Base-by-base conservation (phyloP, 2,888 invertebrate species). In the Eubasilissa splendida region DNA sequence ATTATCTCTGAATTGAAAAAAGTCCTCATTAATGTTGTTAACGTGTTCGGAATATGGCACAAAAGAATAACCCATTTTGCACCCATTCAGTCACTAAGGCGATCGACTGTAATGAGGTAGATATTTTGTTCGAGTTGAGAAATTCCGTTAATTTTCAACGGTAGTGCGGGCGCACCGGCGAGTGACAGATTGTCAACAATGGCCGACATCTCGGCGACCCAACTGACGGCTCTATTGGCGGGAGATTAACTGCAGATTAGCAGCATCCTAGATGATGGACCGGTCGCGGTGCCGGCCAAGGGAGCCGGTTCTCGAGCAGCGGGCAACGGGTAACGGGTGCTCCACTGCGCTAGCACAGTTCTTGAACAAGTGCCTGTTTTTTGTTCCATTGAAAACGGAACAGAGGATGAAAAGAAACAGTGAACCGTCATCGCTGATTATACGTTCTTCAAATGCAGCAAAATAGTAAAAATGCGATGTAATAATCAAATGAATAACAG, bases 321-420 rank as follows among this genome's bases (percentile, higher is more conserved):
- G 11, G 14, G 53, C 4, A 53, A 52, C 58, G 59, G 22, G 22
- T 74, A 74, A 74, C 74, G 56, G 74, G 5, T 31, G 74, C n/a
- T 31, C 74, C 74, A 74, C 58, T 74, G 74, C n/a, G 33, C 74
- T 74, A 58, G 56, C 71, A 71, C 52, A 71, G 71, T 71, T 71
- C 31, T n/a, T 22, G 31, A 71, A 4, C 9, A n/a, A 22, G 11
- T 31, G 22, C 2, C 3, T 12, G 9, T 54, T 71, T 54, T 54
- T 52, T 71, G 71, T 31, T 22, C 71, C 50, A 66, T 50, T 66
- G 9, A 66, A 42, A 63, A 63, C 31, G 22, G 11, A 10, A 14
- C 14, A 3, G n/a, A 4, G 31, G 60, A 10, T 63, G 33, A 63
- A 63, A 63, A 63, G 33, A 22, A 63, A 42, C 42, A 33, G 11